Evolutionary conservation across 2,113 vertebrate genomes (phyloP), one percentile per base, ranked within the genome.

Genomic region (Brachyistius frenatus): DNA sequence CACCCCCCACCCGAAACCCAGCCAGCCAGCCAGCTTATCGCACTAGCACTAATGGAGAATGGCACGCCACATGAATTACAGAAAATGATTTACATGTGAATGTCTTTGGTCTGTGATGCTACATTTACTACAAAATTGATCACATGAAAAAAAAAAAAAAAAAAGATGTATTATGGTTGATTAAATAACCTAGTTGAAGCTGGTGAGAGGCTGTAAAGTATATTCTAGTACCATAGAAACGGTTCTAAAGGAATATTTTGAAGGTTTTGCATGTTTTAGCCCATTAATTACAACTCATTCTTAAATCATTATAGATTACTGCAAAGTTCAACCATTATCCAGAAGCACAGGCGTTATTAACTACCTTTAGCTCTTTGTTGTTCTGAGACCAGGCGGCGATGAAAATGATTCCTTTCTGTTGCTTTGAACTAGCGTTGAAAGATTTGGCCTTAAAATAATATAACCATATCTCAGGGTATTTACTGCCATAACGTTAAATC

Each of bases 211-310:
- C 56, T 70, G 10, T 35, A 16, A 2, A 55, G 7, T 37, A 5
- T 36, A 50, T 49, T n/a, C 3, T 53, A 54, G 2, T 41, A 30
- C 2, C 4, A 2, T 30, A 68, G 5, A 57, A 41, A 35, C 9
- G 2, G 11, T 15, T 52, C n/a, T 31, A 4, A 49, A 47, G 7
- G 13, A 10, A 49, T 0, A 33, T 15, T 37, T 57, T 15, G 7
- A 4, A 50, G 33, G 72, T 68, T 75, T 81, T 86, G 54, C 75
- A 82, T 89, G 85, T 87, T 89, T 82, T 75, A 79, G 75, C 73
- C 78, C 83, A 61, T 70, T 50, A 9, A 66, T 67, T 65, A 10
- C 13, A 35, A 57, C 13, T 33, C 50, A 72, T 57, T 62, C 23
- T 23, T 23, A 23, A n/a, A 11, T 49, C 1, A 54, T 52, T 36